Percentiles rank a stretch among this genome's conserved stretches.
phyloP scores from a whole-genome alignment of 2,113 vertebrate genomes.

The Actenoides hombroni region DNA sequence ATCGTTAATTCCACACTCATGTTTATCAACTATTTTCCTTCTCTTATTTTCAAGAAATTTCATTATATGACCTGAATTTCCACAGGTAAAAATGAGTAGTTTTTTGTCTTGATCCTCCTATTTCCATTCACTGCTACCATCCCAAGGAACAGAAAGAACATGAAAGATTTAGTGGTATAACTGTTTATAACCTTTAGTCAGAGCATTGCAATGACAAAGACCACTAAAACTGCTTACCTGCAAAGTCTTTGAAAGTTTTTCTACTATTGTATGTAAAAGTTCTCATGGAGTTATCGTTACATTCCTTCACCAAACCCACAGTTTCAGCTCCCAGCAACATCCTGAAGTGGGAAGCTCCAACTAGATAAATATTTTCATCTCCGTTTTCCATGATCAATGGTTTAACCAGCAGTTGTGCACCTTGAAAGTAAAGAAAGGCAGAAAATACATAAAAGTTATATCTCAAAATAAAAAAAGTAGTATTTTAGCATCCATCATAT shows the following conservation, averaged over 20 bases:
- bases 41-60: background rate
- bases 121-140: background rate
- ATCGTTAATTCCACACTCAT: background rate
- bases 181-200: background rate
- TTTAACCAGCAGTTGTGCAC: constrained; percentile 86
- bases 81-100: background rate
- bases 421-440: constrained; percentile 67
- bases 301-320: constrained; percentile 91
- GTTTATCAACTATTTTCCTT: background rate
- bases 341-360: constrained; percentile 83
- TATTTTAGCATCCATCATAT: background rate
- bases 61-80: background rate
- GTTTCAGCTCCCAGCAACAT: constrained; percentile 89
- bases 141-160: background rate
- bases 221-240: constrained; percentile 68
- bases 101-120: background rate
- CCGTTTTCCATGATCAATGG: constrained; percentile 72
- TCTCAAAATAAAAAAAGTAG: background rate
- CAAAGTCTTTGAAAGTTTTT: constrained; percentile 86
- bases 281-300: constrained; percentile 88
- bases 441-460: background rate
- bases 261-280: constrained; percentile 85
- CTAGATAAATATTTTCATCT: constrained; percentile 83
- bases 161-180: background rate
- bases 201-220: background rate